Evolutionary conservation across 1,140 invertebrate species (phyloP), one percentile per base, ranked within the genome.

Genomic region (Neodiprion virginianus): DNA sequence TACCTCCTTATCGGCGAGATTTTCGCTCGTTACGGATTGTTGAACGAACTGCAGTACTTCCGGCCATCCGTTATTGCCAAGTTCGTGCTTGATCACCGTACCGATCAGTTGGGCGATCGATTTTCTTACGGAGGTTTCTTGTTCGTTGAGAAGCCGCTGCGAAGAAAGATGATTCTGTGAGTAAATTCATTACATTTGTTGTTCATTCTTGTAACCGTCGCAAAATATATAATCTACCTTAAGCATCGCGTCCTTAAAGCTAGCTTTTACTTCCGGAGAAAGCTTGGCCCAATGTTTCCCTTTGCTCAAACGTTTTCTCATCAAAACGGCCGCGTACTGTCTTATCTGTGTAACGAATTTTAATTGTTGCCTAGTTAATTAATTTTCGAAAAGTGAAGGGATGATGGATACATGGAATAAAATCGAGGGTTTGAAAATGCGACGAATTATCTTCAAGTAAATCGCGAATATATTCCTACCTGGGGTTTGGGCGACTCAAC

Each of bases 11-110:
- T 93, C 89, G 12, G 81, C 78, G 14, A 86, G 73, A 81, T 90
- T 89, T 53, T 90, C 86, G 81, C 90, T 93, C 47, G 87, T 88
- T 53, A 89, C 89, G 40, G 91, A 85, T 66, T 90, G 88, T 74
- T 92, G 87, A 68, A 95, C 86, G 80, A 95, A 93, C 74, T 93
- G 90, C 66, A 95, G 88, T 49, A 95, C 83, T 79, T 95, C 92
- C 9, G 91, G 91, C 94, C 94, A 95, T 10, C 84, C 80, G 78
- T 92, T 91, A 61, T 88, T 88, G 11, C 91, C 89, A 71, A 94
- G 87, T 85, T 95, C 94, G 86, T 95, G 93, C 76, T 93, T 94
- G 21, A 93, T 90, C 71, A 95, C 88, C 1, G 90, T 89, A 21
- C 92, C 94, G 77, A 93, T 89, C 70, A 94, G 86, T 80, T 93